Evolutionary conservation across 1,140 invertebrate genomes (phyloP).

Genomic region (Phocides pigmalion): DNA sequence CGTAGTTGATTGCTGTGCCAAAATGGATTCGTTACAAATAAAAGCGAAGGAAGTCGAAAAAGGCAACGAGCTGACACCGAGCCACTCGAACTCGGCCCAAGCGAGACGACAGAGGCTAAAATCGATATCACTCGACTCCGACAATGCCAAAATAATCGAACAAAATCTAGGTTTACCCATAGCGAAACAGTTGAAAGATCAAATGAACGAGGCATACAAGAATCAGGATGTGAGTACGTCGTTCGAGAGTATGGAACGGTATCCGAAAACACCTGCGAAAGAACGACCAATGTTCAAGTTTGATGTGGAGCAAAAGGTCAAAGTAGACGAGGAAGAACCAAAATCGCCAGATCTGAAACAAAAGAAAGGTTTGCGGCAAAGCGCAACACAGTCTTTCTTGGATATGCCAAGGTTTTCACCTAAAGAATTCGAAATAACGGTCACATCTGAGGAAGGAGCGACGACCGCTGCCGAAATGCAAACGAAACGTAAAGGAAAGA

Average conservation of each 20-base stretch:
- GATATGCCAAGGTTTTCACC: conserved; percentile 83
- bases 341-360: conserved; percentile 63
- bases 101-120: conserved; percentile 79
- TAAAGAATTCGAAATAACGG: conserved; percentile 81
- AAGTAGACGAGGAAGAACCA: conserved; percentile 54
- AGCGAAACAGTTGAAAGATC: conserved; percentile 80
- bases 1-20: conserved; percentile 74
- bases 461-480: conserved; percentile 59
- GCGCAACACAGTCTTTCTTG: conserved; percentile 76
- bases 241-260: conserved; percentile 68
- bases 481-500: conserved; percentile 71
- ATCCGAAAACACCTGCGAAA: conserved; percentile 53
- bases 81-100: conserved; percentile 66
- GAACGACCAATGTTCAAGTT: conserved; percentile 74
- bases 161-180: conserved; percentile 82
- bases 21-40: conserved; percentile 65
- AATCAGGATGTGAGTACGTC: conserved; percentile 74
- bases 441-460: conserved; percentile 67
- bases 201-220: conserved; percentile 79
- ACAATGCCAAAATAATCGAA: conserved; percentile 83
- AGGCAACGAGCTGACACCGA: conserved; percentile 55
- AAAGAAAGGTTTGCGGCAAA: conserved; percentile 71
- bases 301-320: conserved; percentile 62
- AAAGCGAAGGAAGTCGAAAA: conserved; percentile 55
- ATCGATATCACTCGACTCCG: conserved; percentile 83